Evolutionary conservation across 1,140 invertebrate genomes (phyloP), one percentile per base, ranked within the genome.

Genomic region (Drosophila santomea): DNA sequence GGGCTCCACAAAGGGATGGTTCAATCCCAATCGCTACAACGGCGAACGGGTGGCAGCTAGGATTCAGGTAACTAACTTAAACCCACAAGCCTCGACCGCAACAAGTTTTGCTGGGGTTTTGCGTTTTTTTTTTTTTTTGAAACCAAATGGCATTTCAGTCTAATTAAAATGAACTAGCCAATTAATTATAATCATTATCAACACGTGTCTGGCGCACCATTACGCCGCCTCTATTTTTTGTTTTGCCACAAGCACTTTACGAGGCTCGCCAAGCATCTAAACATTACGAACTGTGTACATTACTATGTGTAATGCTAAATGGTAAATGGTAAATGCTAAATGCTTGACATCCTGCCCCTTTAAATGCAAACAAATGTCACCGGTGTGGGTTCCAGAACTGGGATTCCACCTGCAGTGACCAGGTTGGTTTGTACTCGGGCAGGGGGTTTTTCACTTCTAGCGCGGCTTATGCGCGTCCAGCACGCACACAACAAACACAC

Each of bases 1-100:
- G 51, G 86, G 94, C 38, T 94, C 94, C 4, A 94, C 94, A 0
- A 83, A 94, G 68, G 92, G 93, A 61, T 92, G 93, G 78, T 93
- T 94, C 41, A 92, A 92, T 54, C 80, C 78, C 45, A 84, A 92
- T 69, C 86, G 91, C 28, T 92, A 91, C 76, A 91, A 92, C 62
- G 92, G 92, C 52, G 92, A 92, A 59, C 81, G 91, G 52, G 91
- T 92, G 80, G 92, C 92, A 62, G 92, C 92, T 80, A 91, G 92
- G 84, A 92, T 92, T 81, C 92, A 92, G 92, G 92, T 92, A 92
- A 88, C 50, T 61, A 59, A 50, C 51, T 36, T 28, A 43, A 54
- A 45, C 5, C 32, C 56, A 35, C n/a, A 43, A 54, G 35, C 17
- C 32, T 14, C 4, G 23, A 59, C 47, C 50, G 58, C 73, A 77